These are phyloP conservation scores for Smittia aterrima DNA, from an alignment of 2,888 invertebrate genomes.

Conservation along the genomic window DNA sequence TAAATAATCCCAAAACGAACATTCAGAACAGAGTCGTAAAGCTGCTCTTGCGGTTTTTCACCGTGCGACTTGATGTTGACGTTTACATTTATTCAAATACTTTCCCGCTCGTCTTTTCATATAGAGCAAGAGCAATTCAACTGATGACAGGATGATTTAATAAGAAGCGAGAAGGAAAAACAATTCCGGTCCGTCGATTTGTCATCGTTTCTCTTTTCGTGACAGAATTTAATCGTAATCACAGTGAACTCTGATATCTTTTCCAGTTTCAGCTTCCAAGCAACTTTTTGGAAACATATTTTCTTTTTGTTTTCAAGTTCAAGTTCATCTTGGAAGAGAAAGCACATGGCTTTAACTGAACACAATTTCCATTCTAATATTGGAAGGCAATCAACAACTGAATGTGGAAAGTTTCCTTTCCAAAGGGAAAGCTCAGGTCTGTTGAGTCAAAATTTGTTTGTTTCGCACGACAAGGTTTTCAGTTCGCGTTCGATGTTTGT, in stretches of 20 bases:
- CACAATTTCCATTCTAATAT: background rate
- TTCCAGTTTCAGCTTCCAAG: background rate
- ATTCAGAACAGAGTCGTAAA: conserved; percentile 29
- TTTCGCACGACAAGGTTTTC: background rate
- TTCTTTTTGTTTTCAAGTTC: conserved; percentile 18
- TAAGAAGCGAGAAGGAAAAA: background rate
- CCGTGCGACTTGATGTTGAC: background rate
- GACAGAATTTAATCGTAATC: too few species aligned
- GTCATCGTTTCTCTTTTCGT: background rate
- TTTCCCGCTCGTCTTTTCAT: background rate
- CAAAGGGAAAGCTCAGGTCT: background rate
- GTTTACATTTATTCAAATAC: background rate
- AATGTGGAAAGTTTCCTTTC: background rate
- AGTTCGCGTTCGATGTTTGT: conserved; percentile 20
- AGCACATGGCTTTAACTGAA: conserved; percentile 17
- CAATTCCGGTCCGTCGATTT: background rate
- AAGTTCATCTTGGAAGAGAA: conserved; percentile 6
- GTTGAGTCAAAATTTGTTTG: background rate
- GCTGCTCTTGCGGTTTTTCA: conserved; percentile 21
- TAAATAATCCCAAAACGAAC: conserved; percentile 31
- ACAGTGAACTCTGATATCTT: background rate
- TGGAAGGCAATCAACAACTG: conserved; percentile 37
- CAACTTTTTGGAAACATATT: background rate
- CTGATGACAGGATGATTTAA: background rate
- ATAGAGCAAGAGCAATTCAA: background rate